A percentile compares a stretch with the other conserved stretches of the same genome.
Evolutionary conservation across 2,113 vertebrate genomes (phyloP).

Genomic region (Melanostigma gelatinosum): DNA sequence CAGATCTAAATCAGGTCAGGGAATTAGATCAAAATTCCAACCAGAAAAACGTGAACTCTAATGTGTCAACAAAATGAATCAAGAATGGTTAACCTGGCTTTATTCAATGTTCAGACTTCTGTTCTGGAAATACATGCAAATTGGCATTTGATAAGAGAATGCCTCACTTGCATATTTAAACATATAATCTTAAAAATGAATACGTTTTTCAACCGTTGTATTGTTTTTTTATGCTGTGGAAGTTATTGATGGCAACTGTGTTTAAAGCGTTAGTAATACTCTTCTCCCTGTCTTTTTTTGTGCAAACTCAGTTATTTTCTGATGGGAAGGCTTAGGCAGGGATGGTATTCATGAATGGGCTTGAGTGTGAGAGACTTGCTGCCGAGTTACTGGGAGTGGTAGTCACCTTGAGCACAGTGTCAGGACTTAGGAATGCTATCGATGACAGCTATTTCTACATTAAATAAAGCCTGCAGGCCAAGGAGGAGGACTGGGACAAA

Average conservation of each 20-base stretch:
- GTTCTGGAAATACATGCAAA: not conserved
- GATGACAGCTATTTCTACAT: constrained; percentile 62
- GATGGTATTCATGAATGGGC: constrained; percentile 49
- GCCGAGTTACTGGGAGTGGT: constrained; percentile 43
- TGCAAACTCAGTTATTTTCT: constrained; percentile 4
- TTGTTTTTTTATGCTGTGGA: not conserved
- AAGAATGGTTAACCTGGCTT: not conserved
- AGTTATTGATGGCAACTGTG: not conserved
- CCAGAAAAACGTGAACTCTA: not conserved
- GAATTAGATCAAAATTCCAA: not conserved
- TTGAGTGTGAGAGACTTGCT: constrained; percentile 48
- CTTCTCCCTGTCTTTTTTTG: not conserved
- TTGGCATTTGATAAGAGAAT: not conserved
- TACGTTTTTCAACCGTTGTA: not conserved
- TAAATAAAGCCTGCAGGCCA: constrained; percentile 43
- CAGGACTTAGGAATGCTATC: constrained; percentile 62
- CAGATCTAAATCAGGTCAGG: not conserved
- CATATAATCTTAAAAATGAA: not conserved
- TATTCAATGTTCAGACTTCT: not conserved
- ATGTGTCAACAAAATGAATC: not conserved
- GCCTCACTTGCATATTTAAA: not conserved
- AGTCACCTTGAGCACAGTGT: constrained; percentile 55
- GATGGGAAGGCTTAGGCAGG: not conserved
- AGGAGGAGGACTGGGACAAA: constrained; percentile 24
- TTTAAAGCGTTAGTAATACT: not conserved